Conservation (phyloP, 23 tunicate species). For the Oikopleura vanhoeffeni region DNA sequence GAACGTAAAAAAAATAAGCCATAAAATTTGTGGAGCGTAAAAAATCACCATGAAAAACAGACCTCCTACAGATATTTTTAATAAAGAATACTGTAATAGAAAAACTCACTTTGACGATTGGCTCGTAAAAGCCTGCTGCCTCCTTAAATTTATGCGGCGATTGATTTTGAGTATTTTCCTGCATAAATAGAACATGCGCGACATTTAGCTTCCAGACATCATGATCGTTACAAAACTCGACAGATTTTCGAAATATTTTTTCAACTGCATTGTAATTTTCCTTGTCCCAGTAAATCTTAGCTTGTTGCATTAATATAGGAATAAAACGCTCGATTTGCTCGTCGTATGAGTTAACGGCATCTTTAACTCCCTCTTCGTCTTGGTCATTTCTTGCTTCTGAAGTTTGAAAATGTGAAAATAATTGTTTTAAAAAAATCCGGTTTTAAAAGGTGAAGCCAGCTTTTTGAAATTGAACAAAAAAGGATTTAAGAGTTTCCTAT, state of each 20-base stretch:
- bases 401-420: too few species aligned
- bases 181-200: conserved; percentile 96
- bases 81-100: too few species aligned
- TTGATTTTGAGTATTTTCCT: conserved; percentile 29
- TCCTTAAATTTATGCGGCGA: conserved; percentile 44
- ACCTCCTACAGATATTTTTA: too few species aligned
- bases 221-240: conserved; percentile 86
- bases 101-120: conserved; percentile 88
- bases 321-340: conserved; percentile 68
- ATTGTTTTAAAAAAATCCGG: too few species aligned
- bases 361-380: conserved; percentile 52
- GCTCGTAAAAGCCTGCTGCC: conserved; percentile 89
- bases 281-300: conserved; percentile 90
- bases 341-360: conserved; percentile 65
- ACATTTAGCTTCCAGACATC: conserved; percentile 85
- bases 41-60: too few species aligned
- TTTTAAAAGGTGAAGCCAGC: too few species aligned
- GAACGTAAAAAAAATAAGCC: too few species aligned
- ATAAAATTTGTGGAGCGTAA: too few species aligned
- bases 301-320: conserved; percentile 91
- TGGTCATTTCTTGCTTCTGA: conserved; percentile 62
- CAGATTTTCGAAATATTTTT: conserved; percentile 67
- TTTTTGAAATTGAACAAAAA: too few species aligned
- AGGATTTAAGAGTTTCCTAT: too few species aligned
- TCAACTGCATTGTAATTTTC: conserved; percentile 82